Conservation (phyloP, 1,140 invertebrate genomes). For the Lordiphosa stackelbergi region DNA sequence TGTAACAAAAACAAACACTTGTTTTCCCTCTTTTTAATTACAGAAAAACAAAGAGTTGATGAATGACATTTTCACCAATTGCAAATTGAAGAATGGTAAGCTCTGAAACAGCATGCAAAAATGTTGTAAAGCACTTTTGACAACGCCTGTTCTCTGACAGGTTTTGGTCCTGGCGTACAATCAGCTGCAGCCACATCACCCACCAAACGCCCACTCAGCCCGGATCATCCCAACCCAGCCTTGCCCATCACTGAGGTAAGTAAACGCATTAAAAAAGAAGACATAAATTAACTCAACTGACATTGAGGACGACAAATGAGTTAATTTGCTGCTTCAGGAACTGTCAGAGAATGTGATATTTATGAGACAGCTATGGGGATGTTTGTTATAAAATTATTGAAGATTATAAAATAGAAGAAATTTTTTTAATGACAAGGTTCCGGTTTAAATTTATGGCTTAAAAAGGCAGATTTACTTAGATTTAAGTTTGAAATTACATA, state of each 20-base stretch:
- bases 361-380: conserved; percentile 17
- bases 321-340: conserved; percentile 49
- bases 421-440: too few relatives aligned
- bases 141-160: conserved; percentile 49
- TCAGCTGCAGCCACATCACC: conserved; percentile 77
- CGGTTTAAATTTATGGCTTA: too few relatives aligned
- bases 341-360: conserved; percentile 27
- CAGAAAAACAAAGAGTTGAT: conserved; percentile 85
- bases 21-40: conserved; percentile 74
- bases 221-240: conserved; percentile 81
- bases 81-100: conserved; percentile 83
- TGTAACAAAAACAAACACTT: conserved; percentile 15
- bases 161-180: conserved; percentile 78
- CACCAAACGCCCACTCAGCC: conserved; percentile 79
- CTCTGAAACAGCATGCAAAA: conserved; percentile 15
- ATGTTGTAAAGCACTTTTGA: conserved; percentile 5
- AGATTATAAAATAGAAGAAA: too few relatives aligned
- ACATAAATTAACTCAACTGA: conserved; percentile 29
- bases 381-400: background rate
- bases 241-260: conserved; percentile 81
- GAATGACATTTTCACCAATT: conserved; percentile 82
- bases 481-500: too few relatives aligned
- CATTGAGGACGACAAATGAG: conserved; percentile 53
- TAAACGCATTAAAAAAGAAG: background rate
- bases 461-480: too few relatives aligned